phyloP scores from a whole-genome alignment of 2,888 invertebrate genomes.

The Merodon equestris region DNA sequence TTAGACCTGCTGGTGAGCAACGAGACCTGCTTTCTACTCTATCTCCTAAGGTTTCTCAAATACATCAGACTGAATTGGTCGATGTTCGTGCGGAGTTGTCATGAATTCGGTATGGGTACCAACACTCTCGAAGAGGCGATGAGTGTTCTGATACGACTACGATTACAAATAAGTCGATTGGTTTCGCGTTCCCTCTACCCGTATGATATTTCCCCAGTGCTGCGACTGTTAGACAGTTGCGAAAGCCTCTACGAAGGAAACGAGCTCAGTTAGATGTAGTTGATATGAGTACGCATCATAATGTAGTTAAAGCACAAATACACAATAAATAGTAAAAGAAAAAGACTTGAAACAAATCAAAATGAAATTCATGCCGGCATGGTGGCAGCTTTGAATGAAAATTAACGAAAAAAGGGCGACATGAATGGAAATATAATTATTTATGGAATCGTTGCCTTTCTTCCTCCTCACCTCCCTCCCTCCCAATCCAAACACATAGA shows the following conservation, averaged over 20 bases:
- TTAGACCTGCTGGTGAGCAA: conserved; percentile 93
- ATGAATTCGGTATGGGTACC: conserved; percentile 80
- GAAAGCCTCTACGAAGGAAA: conserved; percentile 92
- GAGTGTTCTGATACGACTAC: conserved; percentile 88
- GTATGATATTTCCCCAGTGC: conserved; percentile 93
- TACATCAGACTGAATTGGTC: conserved; percentile 91
- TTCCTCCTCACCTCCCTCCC: background rate
- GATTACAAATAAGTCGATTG: conserved; percentile 89
- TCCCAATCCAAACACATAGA: conserved; percentile 24
- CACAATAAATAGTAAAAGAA: conserved; percentile 45
- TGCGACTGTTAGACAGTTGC: conserved; percentile 89
- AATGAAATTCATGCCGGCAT: background rate
- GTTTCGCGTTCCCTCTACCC: conserved; percentile 92
- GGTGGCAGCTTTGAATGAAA: no score
- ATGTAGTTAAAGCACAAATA: conserved; percentile 62
- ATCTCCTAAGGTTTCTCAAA: conserved; percentile 90
- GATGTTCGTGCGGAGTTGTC: conserved; percentile 89
- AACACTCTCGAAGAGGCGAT: conserved; percentile 89
- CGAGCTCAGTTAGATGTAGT: conserved; percentile 83
- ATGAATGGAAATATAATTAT: background rate
- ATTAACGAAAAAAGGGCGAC: background rate
- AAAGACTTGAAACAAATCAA: conserved; percentile 18
- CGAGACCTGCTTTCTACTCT: conserved; percentile 93
- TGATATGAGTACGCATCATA: conserved; percentile 38
- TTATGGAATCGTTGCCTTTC: conserved; percentile 21